phyloP scores from a whole-genome alignment of 37 sponge, comb jelly and placozoan genomes.

The Chondrilla cf. caribensis region DNA sequence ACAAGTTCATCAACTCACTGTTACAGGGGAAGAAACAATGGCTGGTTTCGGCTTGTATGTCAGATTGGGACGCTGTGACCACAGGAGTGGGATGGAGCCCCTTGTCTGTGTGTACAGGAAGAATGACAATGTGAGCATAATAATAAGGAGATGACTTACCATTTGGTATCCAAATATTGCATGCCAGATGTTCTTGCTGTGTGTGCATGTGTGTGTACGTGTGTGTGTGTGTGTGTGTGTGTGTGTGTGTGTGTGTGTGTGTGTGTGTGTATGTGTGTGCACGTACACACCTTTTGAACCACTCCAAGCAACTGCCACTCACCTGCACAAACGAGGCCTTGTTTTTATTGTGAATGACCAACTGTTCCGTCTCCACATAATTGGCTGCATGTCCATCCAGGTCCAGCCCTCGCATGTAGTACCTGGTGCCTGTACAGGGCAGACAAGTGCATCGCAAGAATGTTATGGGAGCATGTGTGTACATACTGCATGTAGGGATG shows the following conservation, averaged over 20 bases:
- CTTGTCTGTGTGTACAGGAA: conserved; percentile 58
- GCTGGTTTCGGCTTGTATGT: conserved; percentile 86
- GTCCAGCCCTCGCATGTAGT: conserved; percentile 86
- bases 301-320: too few relatives aligned
- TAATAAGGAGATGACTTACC: too few relatives aligned
- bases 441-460: too few relatives aligned
- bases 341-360: conserved; percentile 38
- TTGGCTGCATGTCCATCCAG: conserved; percentile 93
- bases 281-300: too few relatives aligned
- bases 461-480: not conserved
- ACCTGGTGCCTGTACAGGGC: conserved; percentile 71
- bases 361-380: conserved; percentile 97
- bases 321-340: conserved; percentile 87
- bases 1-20: not conserved
- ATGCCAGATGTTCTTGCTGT: too few relatives aligned
- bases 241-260: too few relatives aligned
- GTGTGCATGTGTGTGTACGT: too few relatives aligned
- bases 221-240: too few relatives aligned
- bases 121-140: not conserved
- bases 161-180: too few relatives aligned
- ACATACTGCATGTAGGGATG: not conserved
- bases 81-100: conserved; percentile 93
- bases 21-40: conserved; percentile 23
- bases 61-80: conserved; percentile 89
- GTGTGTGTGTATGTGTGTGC: too few relatives aligned